These are phyloP conservation scores for Chrysotoxum bicinctum DNA, from an alignment of 2,888 invertebrate species.

Conservation along the genomic window DNA sequence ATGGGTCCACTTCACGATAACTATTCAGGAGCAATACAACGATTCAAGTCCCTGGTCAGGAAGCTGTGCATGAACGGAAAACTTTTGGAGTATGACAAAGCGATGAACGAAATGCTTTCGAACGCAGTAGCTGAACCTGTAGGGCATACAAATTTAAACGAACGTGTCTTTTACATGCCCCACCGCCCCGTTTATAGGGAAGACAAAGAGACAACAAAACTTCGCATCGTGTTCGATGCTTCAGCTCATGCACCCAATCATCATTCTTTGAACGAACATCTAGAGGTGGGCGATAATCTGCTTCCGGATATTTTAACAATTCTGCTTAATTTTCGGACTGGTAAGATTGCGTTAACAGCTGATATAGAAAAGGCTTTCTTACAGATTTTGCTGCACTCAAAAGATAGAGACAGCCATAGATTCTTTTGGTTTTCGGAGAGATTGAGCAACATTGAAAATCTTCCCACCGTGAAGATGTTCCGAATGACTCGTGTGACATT, in stretches of 20 bases:
- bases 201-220: too few species aligned
- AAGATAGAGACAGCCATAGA: slow-evolving; percentile 19
- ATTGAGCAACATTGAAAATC: not conserved
- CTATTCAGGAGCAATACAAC: slow-evolving; percentile 9
- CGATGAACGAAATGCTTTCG: slow-evolving; percentile 12
- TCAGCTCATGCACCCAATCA: slow-evolving; percentile 10
- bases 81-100: slow-evolving; percentile 13
- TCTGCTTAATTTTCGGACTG: too few species aligned
- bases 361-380: too few species aligned
- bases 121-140: slow-evolving; percentile 22
- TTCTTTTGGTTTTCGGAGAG: slow-evolving; percentile 41
- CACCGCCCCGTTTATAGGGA: too few species aligned
- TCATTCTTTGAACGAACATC: slow-evolving; percentile 25
- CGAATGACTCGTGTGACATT: too few species aligned
- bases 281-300: slow-evolving; percentile 26
- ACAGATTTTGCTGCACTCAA: too few species aligned
- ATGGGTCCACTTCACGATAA: not conserved
- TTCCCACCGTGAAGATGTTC: not conserved
- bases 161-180: too few species aligned
- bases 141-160: not conserved
- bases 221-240: not conserved
- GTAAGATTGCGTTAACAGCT: too few species aligned
- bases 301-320: too few species aligned
- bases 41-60: slow-evolving; percentile 6
- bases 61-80: slow-evolving; percentile 2